Conservation (phyloP, 2,888 invertebrate genomes). For the Spilarctia lutea region DNA sequence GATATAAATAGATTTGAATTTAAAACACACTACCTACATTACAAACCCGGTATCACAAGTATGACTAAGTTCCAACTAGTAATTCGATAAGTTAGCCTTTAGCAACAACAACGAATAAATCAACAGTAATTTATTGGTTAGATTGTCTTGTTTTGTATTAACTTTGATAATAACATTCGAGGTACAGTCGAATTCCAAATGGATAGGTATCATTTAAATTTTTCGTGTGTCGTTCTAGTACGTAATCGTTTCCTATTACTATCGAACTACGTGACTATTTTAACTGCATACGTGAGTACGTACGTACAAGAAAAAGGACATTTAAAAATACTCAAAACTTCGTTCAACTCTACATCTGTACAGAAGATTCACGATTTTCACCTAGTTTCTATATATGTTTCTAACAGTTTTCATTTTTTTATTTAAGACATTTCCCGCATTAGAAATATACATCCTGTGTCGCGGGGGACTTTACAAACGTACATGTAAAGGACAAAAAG, state of each 20-base stretch:
- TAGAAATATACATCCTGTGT: no score
- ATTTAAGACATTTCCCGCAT: no score
- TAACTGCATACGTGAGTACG: neutral
- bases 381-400: neutral
- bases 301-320: neutral
- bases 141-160: slow-evolving; percentile 43
- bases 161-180: slow-evolving; percentile 25
- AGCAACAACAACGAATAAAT: slow-evolving; percentile 25
- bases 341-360: neutral
- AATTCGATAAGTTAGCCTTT: slow-evolving; percentile 37
- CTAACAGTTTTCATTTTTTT: no score
- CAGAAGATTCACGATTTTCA: neutral
- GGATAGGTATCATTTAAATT: neutral
- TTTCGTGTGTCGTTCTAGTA: neutral
- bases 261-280: slow-evolving; percentile 1
- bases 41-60: slow-evolving; percentile 1
- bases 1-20: neutral
- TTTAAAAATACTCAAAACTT: neutral
- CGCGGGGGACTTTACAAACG: no score
- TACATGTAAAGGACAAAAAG: no score
- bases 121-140: slow-evolving; percentile 33
- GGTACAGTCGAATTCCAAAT: slow-evolving; percentile 1
- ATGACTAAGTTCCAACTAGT: slow-evolving; percentile 19
- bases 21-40: neutral
- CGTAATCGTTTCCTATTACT: slow-evolving; percentile 14